Percentiles rank a stretch among this genome's conserved stretches.
Evolutionary conservation across 1,140 invertebrate species (phyloP).

Genomic region (Scylla paramamosain): DNA sequence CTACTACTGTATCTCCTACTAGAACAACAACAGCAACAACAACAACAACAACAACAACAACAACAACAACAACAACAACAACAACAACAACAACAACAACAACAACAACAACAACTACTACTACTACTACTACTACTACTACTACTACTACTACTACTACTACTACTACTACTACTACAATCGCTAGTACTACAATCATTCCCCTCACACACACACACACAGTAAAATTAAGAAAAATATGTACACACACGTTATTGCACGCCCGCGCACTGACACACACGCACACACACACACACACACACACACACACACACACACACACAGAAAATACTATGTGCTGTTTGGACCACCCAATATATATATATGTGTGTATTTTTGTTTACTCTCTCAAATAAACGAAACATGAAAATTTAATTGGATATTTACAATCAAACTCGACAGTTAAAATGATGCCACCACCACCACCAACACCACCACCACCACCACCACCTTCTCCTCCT

Average conservation of each 20-base stretch:
- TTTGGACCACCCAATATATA: background rate
- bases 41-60: too few relatives aligned
- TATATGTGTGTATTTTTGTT: background rate
- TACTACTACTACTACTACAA: too few relatives aligned
- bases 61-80: too few relatives aligned
- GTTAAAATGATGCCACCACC: background rate
- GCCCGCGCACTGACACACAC: background rate
- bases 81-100: too few relatives aligned
- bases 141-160: background rate
- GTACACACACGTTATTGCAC: background rate
- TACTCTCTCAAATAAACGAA: background rate
- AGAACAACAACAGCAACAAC: too few relatives aligned
- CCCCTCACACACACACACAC: too few relatives aligned
- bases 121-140: background rate
- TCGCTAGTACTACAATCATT: too few relatives aligned
- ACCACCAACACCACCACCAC: background rate
- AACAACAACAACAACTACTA: too few relatives aligned
- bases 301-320: background rate
- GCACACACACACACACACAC: background rate
- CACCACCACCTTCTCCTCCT: background rate
- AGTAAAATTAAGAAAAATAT: too few relatives aligned
- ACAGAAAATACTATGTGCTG: background rate
- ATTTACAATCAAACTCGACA: background rate
- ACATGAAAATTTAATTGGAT: slow-evolving; percentile 24
- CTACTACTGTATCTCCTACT: too few relatives aligned